These are phyloP conservation scores for Hippoglossus stenolepis DNA, from an alignment of 2,113 vertebrate species.

Conservation along the genomic window DNA sequence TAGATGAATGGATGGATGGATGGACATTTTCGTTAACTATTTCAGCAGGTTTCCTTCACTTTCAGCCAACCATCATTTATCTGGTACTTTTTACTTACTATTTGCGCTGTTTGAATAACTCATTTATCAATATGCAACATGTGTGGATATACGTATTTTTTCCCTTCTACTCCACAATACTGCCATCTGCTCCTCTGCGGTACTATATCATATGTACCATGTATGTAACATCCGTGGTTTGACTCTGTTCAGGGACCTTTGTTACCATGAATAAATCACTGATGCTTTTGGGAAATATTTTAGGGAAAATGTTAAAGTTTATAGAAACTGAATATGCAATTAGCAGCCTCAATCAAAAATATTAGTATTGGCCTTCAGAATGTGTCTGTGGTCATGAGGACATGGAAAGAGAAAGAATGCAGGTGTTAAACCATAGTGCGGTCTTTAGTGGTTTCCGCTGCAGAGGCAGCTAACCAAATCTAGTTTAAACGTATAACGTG, in stretches of 20 bases:
- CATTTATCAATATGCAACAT: no score
- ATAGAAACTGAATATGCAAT: not conserved
- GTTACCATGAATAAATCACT: not conserved
- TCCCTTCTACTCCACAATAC: not conserved
- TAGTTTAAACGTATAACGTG: not conserved
- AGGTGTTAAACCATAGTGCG: constrained; percentile 27
- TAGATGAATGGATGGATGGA: no score
- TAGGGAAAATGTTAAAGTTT: not conserved
- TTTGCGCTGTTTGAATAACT: no score
- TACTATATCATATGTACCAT: no score
- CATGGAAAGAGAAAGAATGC: constrained; percentile 15
- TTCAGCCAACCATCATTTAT: no score
- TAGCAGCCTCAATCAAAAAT: not conserved
- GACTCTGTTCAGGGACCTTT: not conserved
- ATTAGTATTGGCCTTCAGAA: not conserved
- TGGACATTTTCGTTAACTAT: no score
- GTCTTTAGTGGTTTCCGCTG: constrained; percentile 29
- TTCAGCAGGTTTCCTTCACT: no score
- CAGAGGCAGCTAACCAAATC: not conserved
- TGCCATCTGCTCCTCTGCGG: no score
- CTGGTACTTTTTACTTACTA: no score
- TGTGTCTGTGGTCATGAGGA: not conserved
- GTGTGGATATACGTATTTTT: not conserved
- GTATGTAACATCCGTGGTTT: not conserved
- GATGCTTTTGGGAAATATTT: not conserved